Conservation (phyloP, 2,888 invertebrate species). For the Folsomia candida region DNA sequence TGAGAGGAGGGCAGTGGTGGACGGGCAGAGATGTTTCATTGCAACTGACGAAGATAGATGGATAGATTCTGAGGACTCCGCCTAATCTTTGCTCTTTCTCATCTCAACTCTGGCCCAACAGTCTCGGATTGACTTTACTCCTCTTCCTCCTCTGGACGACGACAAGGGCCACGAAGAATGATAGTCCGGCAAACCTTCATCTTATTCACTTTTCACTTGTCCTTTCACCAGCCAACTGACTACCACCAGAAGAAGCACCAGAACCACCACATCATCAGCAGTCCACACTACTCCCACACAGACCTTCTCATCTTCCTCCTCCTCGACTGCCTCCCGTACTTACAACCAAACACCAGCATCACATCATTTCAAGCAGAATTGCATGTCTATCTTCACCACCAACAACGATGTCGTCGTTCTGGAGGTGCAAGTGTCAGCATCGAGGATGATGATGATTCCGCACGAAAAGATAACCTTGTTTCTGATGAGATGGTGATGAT, state of each 20-base stretch:
- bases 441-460: too few relatives aligned
- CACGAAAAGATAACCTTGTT: too few relatives aligned
- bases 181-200: neutral
- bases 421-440: too few relatives aligned
- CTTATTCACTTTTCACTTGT: neutral
- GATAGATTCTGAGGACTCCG: constrained; percentile 48
- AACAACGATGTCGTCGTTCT: too few relatives aligned
- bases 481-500: too few relatives aligned
- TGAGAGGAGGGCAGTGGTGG: too few relatives aligned
- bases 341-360: too few relatives aligned
- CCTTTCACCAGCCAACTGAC: neutral
- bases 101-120: constrained; percentile 4
- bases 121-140: constrained; percentile 13
- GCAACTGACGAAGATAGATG: constrained; percentile 50
- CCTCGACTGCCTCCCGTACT: too few relatives aligned
- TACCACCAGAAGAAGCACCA: too few relatives aligned
- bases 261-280: neutral
- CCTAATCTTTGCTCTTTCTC: constrained; percentile 49
- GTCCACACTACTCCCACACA: neutral
- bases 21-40: constrained; percentile 46
- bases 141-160: neutral
- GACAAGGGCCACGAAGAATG: neutral
- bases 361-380: too few relatives aligned
- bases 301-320: too few relatives aligned
- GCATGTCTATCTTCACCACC: too few relatives aligned